Conservation (phyloP, 2,888 invertebrate genomes). For the Amblyjoppa fuscipennis region DNA sequence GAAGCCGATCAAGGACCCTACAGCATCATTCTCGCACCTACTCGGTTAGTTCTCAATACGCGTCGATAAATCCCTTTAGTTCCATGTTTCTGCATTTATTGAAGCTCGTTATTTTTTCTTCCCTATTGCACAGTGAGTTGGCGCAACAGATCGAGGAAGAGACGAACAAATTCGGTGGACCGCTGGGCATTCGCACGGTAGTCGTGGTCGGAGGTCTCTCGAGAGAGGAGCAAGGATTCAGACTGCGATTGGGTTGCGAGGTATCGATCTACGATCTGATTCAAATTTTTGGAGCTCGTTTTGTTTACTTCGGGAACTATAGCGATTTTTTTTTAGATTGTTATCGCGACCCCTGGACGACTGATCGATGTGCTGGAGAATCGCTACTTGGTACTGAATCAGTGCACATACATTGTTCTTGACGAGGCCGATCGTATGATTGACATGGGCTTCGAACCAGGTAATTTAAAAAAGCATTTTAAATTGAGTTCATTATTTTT, state of each 20-base stretch:
- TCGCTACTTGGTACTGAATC: conserved; percentile 97
- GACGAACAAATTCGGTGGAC: conserved; percentile 98
- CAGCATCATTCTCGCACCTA: conserved; percentile 99
- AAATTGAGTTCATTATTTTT: neutral
- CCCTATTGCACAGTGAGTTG: conserved; percentile 89
- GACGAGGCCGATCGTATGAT: conserved; percentile 99
- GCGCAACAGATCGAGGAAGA: conserved; percentile 99
- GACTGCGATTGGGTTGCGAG: conserved; percentile 98
- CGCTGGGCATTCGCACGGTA: conserved; percentile 96
- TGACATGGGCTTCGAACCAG: conserved; percentile 99
- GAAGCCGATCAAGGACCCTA: conserved; percentile 98
- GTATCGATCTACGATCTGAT: conserved; percentile 81
- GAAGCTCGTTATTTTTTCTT: conserved; percentile 4
- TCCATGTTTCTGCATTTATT: neutral
- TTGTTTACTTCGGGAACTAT: neutral
- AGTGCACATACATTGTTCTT: conserved; percentile 98
- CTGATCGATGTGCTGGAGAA: conserved; percentile 99
- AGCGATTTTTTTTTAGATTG: conserved; percentile 88
- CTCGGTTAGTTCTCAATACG: conserved; percentile 86
- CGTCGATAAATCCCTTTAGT: neutral
- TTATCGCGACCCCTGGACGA: conserved; percentile 99
- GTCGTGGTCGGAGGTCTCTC: conserved; percentile 99
- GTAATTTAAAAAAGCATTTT: conserved; percentile 79
- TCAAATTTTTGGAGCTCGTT: neutral
- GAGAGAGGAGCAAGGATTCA: conserved; percentile 99